phyloP scores from a whole-genome alignment of 1,140 invertebrate species.

The Sarcophaga peregrina region DNA sequence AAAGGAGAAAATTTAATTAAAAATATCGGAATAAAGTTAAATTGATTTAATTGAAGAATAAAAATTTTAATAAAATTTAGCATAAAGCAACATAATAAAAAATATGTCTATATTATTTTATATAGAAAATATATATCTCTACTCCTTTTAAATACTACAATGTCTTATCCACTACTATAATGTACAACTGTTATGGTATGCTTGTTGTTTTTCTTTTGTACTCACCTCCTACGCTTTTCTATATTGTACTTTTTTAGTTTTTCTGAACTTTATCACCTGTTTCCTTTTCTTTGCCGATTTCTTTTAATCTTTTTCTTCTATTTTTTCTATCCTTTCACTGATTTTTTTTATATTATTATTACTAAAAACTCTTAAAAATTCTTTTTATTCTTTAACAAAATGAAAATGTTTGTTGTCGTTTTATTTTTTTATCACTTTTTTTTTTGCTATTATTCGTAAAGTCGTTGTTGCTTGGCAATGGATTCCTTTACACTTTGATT shows the following conservation, averaged over 20 bases:
- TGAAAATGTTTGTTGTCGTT: not conserved
- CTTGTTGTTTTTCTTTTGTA: not conserved
- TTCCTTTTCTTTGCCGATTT: not conserved
- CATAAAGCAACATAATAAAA: too few species aligned
- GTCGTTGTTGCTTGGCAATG: too few species aligned
- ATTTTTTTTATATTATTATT: not conserved
- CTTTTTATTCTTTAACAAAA: not conserved
- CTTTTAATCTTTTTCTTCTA: not conserved
- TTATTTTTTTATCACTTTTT: not conserved
- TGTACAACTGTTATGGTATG: not conserved
- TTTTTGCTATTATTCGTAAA: too few species aligned
- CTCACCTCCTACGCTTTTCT: slow-evolving; percentile 20
- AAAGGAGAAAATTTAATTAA: too few species aligned
- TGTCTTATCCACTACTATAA: not conserved
- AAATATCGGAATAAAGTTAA: too few species aligned
- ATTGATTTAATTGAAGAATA: too few species aligned
- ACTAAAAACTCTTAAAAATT: not conserved
- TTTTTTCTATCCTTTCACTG: slow-evolving; percentile 4
- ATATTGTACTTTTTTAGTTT: not conserved
- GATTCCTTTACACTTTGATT: not conserved
- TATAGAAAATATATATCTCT: too few species aligned
- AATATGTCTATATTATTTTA: too few species aligned
- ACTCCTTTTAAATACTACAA: not conserved
- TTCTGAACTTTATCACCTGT: slow-evolving; percentile 18
- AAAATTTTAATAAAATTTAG: too few species aligned